Evolutionary conservation across 2,888 invertebrate species (phyloP).

Genomic region (Calameuta idolon): DNA sequence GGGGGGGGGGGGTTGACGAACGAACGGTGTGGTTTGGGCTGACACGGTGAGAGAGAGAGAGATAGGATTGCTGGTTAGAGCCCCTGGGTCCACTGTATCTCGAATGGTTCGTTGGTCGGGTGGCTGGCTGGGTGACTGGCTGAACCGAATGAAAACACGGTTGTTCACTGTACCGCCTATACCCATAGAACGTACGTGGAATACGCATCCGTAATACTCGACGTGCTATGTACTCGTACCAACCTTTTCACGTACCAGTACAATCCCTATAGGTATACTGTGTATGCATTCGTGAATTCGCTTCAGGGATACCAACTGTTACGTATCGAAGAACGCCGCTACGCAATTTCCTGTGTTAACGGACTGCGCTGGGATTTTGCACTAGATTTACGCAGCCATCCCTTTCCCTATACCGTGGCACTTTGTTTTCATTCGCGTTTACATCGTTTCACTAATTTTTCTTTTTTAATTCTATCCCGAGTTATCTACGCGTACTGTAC

Average conservation of each 20-base stretch:
- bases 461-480: too few relatives aligned
- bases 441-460: too few relatives aligned
- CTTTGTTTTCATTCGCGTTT: too few relatives aligned
- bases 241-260: background rate
- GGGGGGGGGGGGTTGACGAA: conserved; percentile 50
- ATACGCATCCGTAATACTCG: background rate
- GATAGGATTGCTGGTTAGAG: background rate
- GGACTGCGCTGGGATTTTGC: background rate
- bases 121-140: too few relatives aligned
- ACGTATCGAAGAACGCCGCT: background rate
- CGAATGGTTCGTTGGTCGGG: background rate
- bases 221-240: background rate
- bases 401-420: too few relatives aligned
- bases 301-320: background rate
- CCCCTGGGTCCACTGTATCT: background rate
- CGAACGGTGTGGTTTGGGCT: background rate
- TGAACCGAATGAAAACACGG: background rate
- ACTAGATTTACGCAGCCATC: background rate
- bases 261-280: background rate
- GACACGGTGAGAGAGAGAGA: background rate
- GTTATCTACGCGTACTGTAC: too few relatives aligned
- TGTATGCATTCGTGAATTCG: background rate
- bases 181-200: background rate
- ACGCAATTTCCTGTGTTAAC: background rate
- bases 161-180: background rate